A percentile compares a stretch with the other conserved stretches of the same genome.
Evolutionary conservation across 2,797 vertebrate genomes (phyloP).

Genomic region (Brachymystax lenok): DNA sequence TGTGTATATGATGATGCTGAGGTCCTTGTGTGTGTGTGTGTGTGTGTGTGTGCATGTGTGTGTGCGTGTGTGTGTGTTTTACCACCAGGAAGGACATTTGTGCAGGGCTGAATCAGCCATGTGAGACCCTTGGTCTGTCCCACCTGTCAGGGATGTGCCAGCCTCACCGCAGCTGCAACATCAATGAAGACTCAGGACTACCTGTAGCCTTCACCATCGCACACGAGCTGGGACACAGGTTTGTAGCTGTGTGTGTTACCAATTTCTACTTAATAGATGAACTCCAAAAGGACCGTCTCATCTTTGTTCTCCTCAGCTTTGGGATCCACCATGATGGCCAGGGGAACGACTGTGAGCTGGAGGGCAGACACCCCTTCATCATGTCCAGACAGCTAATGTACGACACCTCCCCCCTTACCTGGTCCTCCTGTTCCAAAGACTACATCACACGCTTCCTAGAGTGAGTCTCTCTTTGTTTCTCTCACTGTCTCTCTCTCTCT

Average conservation of each 20-base stretch:
- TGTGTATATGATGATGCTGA: background rate
- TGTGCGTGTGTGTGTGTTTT: background rate
- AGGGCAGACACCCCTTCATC: conserved; percentile 86
- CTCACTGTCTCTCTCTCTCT: background rate
- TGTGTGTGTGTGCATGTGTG: background rate
- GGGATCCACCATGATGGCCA: conserved; percentile 96
- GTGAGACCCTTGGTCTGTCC: conserved; percentile 94
- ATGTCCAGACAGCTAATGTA: conserved; percentile 97
- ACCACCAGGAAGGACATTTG: conserved; percentile 92
- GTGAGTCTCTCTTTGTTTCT: conserved; percentile 73
- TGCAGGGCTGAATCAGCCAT: conserved; percentile 90
- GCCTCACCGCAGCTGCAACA: conserved; percentile 93
- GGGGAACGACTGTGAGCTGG: conserved; percentile 92
- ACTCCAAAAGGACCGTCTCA: background rate
- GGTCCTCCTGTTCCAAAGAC: conserved; percentile 95
- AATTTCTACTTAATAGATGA: background rate
- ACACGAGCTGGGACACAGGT: conserved; percentile 98
- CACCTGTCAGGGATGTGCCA: conserved; percentile 97
- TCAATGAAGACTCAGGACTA: conserved; percentile 97
- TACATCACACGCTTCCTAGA: conserved; percentile 97
- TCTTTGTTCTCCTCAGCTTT: conserved; percentile 75
- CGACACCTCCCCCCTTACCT: conserved; percentile 91
- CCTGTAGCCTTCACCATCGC: conserved; percentile 95
- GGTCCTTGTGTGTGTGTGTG: background rate
- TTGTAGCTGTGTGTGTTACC: conserved; percentile 23